Conservation (phyloP, 2,113 vertebrate species). For the Athene cunicularia region DNA sequence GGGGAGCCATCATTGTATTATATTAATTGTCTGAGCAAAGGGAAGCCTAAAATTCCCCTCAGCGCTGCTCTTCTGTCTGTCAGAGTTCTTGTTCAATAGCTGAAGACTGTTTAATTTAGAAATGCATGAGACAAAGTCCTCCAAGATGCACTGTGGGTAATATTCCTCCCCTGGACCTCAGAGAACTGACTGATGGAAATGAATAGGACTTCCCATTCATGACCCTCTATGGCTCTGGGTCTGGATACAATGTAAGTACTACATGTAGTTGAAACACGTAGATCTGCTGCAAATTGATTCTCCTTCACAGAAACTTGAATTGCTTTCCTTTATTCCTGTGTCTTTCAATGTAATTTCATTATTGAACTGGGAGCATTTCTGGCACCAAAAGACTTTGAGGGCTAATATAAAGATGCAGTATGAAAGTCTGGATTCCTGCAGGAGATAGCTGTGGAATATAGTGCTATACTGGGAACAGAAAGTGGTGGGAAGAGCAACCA, state of each 20-base stretch:
- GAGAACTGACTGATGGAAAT: neutral
- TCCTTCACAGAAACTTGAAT: slow-evolving; percentile 21
- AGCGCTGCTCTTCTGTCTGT: neutral
- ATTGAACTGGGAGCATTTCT: slow-evolving; percentile 22
- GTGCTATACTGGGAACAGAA: neutral
- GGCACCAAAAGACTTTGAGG: slow-evolving; percentile 1
- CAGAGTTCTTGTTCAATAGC: neutral
- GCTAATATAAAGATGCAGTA: slow-evolving; percentile 14
- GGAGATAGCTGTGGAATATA: neutral
- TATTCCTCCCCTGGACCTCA: neutral
- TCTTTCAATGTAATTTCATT: slow-evolving; percentile 50
- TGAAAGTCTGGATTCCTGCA: slow-evolving; percentile 18
- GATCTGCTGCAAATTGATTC: slow-evolving; percentile 6
- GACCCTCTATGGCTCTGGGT: neutral
- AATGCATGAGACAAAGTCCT: neutral
- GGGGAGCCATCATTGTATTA: neutral
- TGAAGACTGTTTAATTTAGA: neutral
- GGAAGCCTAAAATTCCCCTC: neutral
- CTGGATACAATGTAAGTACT: neutral
- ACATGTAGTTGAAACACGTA: neutral
- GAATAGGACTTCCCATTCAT: neutral
- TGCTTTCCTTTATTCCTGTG: slow-evolving; percentile 31
- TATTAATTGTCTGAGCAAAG: slow-evolving; percentile 15
- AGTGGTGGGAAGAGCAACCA: neutral
- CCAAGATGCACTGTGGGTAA: neutral